Base-by-base conservation (phyloP, 2,888 invertebrate species). In the Chrysina gloriosa region DNA sequence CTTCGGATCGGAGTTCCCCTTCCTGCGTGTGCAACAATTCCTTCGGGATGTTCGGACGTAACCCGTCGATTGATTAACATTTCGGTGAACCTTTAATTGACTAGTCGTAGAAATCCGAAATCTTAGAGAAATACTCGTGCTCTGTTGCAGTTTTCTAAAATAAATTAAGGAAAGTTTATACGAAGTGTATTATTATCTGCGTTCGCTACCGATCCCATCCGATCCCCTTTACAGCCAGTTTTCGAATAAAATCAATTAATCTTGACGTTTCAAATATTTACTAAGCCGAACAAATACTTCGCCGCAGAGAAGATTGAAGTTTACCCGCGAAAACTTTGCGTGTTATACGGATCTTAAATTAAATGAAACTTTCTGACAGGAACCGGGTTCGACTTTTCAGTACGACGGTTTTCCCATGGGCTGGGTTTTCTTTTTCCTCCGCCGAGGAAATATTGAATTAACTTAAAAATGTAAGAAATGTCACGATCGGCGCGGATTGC, bases 161-260 rank as follows among this genome's bases (percentile, higher is more conserved):
- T n/a, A n/a, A n/a, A n/a, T n/a, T n/a, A n/a, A n/a, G n/a, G n/a
- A n/a, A n/a, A n/a, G n/a, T n/a, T n/a, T n/a, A n/a, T n/a, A n/a
- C n/a, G n/a, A n/a, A n/a, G n/a, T n/a, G n/a, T n/a, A n/a, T n/a
- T n/a, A n/a, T n/a, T n/a, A n/a, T n/a, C n/a, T n/a, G n/a, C n/a
- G 45, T 7, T 45, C 19, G 19, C 21, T 7, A 9, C 21, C 16
- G 21, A 45, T 45, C 3, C 19, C 3, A 7, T 19, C 21, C 19
- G n/a, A 16, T 45, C 19, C 19, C 19, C 9, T 45, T 21, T 45
- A 45, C 3, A 45, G 21, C 45, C 45, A 2, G 7, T 45, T 45
- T 45, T 19, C 42, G 9, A 21, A 45, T 45, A 50, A 50, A 50
- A 27, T 50, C 50, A 50, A 50, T 50, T 50, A 50, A 50, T 50